These are phyloP conservation scores for Eucera pruinosa DNA, from an alignment of 2,888 invertebrate species.

Conservation along the genomic window DNA sequence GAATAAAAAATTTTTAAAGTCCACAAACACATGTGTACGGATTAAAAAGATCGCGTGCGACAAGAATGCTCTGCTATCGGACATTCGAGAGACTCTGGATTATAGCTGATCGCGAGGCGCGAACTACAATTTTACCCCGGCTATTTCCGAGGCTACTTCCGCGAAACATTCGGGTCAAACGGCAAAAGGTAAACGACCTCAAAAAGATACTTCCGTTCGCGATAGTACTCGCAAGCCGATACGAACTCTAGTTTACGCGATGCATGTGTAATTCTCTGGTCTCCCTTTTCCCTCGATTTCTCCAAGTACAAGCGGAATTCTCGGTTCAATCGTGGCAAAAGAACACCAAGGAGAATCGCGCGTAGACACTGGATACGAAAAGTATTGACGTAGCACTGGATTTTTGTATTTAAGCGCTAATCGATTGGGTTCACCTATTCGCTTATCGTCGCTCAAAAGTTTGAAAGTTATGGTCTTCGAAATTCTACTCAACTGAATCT, in stretches of 20 bases:
- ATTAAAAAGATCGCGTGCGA: background rate
- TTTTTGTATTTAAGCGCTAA: too few relatives aligned
- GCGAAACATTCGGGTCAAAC: conserved; percentile 52
- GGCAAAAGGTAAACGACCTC: conserved; percentile 52
- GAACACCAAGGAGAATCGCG: background rate
- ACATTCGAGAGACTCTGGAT: conserved; percentile 28
- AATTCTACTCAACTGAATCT: too few relatives aligned
- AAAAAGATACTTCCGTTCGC: conserved; percentile 48
- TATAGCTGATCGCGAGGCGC: conserved; percentile 13
- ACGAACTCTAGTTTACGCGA: conserved; percentile 27
- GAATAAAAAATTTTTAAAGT: background rate
- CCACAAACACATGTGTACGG: background rate
- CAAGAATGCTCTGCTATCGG: conserved; percentile 16
- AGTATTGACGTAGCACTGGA: too few relatives aligned
- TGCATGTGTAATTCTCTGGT: background rate
- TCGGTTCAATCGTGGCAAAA: background rate
- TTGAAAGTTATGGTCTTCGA: too few relatives aligned
- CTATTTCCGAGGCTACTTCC: conserved; percentile 52
- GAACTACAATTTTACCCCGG: conserved; percentile 34
- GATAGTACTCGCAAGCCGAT: conserved; percentile 10
- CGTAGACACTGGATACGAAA: too few relatives aligned
- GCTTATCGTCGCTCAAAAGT: too few relatives aligned
- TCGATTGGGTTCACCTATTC: too few relatives aligned
- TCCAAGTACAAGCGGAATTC: background rate
- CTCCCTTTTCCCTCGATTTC: conserved; percentile 1